These are phyloP conservation scores for Papilio elwesi DNA, from an alignment of 2,888 invertebrate species.

Conservation along the genomic window DNA sequence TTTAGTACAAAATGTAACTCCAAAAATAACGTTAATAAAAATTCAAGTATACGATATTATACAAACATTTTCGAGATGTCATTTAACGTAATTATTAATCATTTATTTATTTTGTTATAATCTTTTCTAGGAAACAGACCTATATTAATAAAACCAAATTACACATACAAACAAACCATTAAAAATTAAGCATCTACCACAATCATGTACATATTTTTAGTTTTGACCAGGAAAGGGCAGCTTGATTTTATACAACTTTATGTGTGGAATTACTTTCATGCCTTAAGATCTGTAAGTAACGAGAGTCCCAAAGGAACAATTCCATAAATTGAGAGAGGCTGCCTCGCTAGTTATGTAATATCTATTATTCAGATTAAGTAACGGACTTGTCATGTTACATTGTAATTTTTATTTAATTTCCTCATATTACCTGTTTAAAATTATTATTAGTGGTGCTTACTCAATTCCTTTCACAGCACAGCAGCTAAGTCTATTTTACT, in stretches of 20 bases:
- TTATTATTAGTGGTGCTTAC: too few relatives aligned
- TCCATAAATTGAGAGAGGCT: conserved; percentile 25
- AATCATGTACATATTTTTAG: conserved; percentile 15
- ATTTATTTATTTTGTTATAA: too few relatives aligned
- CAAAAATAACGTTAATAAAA: too few relatives aligned
- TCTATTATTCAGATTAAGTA: conserved; percentile 15
- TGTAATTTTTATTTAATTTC: not conserved
- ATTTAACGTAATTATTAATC: too few relatives aligned
- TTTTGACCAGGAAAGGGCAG: not conserved
- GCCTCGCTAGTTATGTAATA: not conserved
- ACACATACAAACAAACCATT: not conserved
- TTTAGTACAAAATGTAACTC: too few relatives aligned
- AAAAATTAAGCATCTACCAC: not conserved
- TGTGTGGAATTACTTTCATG: not conserved
- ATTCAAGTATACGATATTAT: too few relatives aligned
- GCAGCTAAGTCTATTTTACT: too few relatives aligned
- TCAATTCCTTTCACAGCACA: too few relatives aligned
- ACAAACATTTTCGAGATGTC: too few relatives aligned
- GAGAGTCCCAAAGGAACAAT: conserved; percentile 19
- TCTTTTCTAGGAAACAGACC: too few relatives aligned
- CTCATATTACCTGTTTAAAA: not conserved
- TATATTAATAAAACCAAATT: too few relatives aligned
- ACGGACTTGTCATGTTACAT: not conserved
- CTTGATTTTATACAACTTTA: not conserved
- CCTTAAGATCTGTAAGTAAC: conserved; percentile 17